Evolutionary conservation across 2,113 vertebrate species (phyloP).

Genomic region (Halcyon senegalensis): DNA sequence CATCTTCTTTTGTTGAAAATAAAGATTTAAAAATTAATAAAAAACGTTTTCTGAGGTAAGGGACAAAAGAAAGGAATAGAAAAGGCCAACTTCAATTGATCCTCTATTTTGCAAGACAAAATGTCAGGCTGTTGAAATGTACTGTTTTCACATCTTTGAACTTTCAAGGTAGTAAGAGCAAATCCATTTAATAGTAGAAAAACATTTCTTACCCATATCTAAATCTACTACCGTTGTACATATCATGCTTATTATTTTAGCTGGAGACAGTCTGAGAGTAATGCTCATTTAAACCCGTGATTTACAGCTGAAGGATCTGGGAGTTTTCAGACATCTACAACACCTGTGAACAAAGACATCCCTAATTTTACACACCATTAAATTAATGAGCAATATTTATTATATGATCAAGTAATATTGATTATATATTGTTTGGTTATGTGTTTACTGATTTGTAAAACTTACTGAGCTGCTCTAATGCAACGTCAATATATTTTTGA

Average conservation of each 20-base stretch:
- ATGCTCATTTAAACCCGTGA: background rate
- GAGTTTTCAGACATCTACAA: background rate
- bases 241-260: background rate
- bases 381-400: background rate
- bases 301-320: background rate
- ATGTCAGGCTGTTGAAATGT: background rate
- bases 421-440: background rate
- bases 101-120: background rate
- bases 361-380: background rate
- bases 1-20: background rate
- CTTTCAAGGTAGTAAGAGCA: background rate
- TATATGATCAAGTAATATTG: background rate
- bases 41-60: background rate
- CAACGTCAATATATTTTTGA: background rate
- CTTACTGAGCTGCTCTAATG: background rate
- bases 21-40: background rate
- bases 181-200: background rate
- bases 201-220: background rate
- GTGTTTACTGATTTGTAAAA: background rate
- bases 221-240: background rate
- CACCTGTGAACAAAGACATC: background rate
- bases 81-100: background rate
- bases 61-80: fast-evolving
- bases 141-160: background rate
- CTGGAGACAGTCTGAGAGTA: background rate